These are phyloP conservation scores for Patella vulgata DNA, from an alignment of 1,140 invertebrate genomes.

Conservation along the genomic window DNA sequence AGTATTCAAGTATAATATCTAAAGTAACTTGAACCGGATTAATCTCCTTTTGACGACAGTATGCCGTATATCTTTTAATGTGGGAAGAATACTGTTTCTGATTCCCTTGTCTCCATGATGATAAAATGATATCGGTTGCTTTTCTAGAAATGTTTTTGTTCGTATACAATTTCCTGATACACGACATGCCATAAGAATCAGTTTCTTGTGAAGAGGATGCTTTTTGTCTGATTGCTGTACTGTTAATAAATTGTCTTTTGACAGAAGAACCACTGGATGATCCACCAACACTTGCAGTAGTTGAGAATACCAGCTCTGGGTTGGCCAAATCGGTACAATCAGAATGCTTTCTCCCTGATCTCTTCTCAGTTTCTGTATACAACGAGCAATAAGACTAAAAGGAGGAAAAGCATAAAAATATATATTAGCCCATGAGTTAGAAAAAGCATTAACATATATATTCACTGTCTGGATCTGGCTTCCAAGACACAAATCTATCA, in stretches of 20 bases:
- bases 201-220: too few species aligned
- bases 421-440: constrained; percentile 11
- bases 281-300: constrained; percentile 13
- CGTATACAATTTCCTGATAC: constrained; percentile 18
- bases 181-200: constrained; percentile 14
- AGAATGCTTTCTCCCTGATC: constrained; percentile 6
- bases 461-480: constrained; percentile 34
- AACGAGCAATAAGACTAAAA: constrained; percentile 17
- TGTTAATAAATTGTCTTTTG: neutral
- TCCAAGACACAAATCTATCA: constrained; percentile 23
- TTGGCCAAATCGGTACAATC: constrained; percentile 16
- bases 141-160: constrained; percentile 18
- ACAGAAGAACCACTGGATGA: neutral
- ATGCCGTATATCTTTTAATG: constrained; percentile 18
- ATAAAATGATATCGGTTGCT: constrained; percentile 18
- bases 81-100: constrained; percentile 22
- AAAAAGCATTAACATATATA: constrained; percentile 34
- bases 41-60: constrained; percentile 14
- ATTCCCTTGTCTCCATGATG: constrained; percentile 19
- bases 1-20: constrained; percentile 15
- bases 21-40: constrained; percentile 12
- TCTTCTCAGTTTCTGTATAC: constrained; percentile 6
- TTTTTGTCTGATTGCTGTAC: too few species aligned
- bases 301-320: constrained; percentile 14
- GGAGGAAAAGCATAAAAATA: constrained; percentile 28